A percentile compares a stretch with the other conserved stretches of the same genome.
Evolutionary conservation across 2,797 vertebrate species (phyloP).

Genomic region (Arnoldichthys spilopterus): DNA sequence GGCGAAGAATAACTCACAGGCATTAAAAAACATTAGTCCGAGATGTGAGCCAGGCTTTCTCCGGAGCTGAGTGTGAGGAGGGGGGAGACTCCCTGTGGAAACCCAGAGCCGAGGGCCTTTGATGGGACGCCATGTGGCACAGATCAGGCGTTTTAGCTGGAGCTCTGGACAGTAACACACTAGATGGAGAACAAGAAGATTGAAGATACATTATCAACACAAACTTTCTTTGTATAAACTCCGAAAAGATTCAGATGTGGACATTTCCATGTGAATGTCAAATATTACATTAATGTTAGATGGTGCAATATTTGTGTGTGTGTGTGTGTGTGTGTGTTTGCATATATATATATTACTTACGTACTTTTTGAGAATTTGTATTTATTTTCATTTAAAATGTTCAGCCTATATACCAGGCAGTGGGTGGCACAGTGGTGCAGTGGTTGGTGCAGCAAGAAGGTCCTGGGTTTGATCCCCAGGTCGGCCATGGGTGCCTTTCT

Average conservation of each 20-base stretch:
- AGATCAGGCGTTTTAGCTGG: slow-evolving; percentile 79
- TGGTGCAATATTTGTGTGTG: too few relatives aligned
- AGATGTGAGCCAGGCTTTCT: slow-evolving; percentile 71
- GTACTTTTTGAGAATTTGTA: too few relatives aligned
- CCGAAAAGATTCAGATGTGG: neutral
- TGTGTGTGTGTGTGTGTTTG: too few relatives aligned
- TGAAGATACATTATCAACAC: slow-evolving; percentile 73
- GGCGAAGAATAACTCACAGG: slow-evolving; percentile 64
- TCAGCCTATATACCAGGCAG: too few relatives aligned
- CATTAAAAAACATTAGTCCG: slow-evolving; percentile 68
- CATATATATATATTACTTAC: too few relatives aligned
- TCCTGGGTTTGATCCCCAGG: too few relatives aligned
- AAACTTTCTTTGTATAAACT: slow-evolving; percentile 59
- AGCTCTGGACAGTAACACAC: slow-evolving; percentile 78
- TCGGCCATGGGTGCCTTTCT: too few relatives aligned
- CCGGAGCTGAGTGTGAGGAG: slow-evolving; percentile 62
- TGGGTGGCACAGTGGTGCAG: too few relatives aligned
- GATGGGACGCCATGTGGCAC: slow-evolving; percentile 82
- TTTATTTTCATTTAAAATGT: too few relatives aligned
- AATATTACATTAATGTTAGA: slow-evolving; percentile 34
- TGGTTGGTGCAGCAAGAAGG: too few relatives aligned
- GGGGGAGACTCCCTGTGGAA: slow-evolving; percentile 69
- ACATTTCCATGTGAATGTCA: too few relatives aligned
- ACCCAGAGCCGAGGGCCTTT: slow-evolving; percentile 75
- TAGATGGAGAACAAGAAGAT: slow-evolving; percentile 74